A percentile compares a stretch with the other conserved stretches of the same genome.
phyloP scores from a whole-genome alignment of 2,113 vertebrate species.

The Rafetus swinhoei region DNA sequence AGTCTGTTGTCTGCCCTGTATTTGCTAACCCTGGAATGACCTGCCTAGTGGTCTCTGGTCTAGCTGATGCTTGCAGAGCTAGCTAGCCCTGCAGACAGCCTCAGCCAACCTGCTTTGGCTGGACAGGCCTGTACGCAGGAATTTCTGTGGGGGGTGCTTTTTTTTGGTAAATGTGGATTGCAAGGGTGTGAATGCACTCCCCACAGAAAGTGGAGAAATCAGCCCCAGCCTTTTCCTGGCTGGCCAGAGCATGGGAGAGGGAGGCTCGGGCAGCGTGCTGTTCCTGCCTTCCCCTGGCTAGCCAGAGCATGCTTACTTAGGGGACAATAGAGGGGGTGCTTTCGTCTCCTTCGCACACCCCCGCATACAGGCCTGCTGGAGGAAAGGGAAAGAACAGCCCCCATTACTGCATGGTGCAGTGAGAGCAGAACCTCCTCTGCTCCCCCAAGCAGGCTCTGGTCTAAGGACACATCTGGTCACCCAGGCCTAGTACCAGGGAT shows the following conservation, averaged over 20 bases:
- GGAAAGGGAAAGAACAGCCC: not conserved
- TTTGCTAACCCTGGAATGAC: not conserved
- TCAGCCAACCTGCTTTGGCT: not conserved
- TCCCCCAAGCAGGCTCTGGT: not conserved
- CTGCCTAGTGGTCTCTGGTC: not conserved
- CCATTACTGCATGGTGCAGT: not conserved
- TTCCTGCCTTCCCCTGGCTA: no score
- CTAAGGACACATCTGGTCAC: rapidly evolving
- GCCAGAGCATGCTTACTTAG: no score
- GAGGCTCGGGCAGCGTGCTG: no score
- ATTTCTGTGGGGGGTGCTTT: no score
- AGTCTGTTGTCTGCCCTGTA: no score
- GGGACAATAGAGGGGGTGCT: no score
- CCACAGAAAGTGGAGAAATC: no score
- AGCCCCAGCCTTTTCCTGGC: no score
- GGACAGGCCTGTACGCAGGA: not conserved
- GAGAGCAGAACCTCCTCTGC: not conserved
- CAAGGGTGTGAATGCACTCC: no score
- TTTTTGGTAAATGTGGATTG: no score
- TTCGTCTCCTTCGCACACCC: no score
- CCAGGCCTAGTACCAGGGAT: rapidly evolving
- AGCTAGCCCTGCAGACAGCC: not conserved
- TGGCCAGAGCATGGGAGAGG: no score
- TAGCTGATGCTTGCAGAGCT: not conserved
- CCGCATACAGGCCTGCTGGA: not conserved